Percentiles rank a stretch among this genome's conserved stretches.
Evolutionary conservation across 2,888 invertebrate genomes (phyloP).

Genomic region (Amphipyra tragopoginis): DNA sequence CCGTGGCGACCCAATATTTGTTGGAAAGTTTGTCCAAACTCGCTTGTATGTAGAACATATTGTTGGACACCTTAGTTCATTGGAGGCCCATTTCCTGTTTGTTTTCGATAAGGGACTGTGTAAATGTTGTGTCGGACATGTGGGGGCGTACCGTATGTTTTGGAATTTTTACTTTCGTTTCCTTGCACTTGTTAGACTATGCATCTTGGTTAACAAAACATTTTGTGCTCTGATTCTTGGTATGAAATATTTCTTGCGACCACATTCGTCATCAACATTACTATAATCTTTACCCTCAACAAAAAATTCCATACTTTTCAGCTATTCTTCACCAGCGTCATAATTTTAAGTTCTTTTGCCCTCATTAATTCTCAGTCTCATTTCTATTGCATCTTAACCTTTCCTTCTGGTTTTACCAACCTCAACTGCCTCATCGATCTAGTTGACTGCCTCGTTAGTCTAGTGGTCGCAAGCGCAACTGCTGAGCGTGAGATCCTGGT

Average conservation of each 20-base stretch:
- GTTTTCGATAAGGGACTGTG: slow-evolving; percentile 69
- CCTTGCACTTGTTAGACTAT: slow-evolving; percentile 32
- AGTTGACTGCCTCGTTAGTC: too few relatives aligned
- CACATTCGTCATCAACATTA: not conserved
- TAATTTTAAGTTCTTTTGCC: too few relatives aligned
- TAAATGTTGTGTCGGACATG: slow-evolving; percentile 61
- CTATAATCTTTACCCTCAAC: not conserved
- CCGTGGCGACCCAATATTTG: slow-evolving; percentile 67
- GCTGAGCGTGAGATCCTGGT: too few relatives aligned
- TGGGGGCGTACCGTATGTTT: slow-evolving; percentile 53
- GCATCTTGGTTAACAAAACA: slow-evolving; percentile 22
- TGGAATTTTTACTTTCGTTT: slow-evolving; percentile 62
- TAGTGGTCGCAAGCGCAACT: too few relatives aligned
- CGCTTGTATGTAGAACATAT: slow-evolving; percentile 64
- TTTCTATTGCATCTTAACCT: too few relatives aligned
- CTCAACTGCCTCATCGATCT: too few relatives aligned
- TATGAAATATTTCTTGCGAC: too few relatives aligned
- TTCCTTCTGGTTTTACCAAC: too few relatives aligned
- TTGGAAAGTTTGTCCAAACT: slow-evolving; percentile 65
- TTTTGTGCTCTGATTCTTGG: not conserved
- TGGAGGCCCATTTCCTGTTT: slow-evolving; percentile 73
- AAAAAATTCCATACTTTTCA: too few relatives aligned
- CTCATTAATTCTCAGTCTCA: too few relatives aligned
- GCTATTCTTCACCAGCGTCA: too few relatives aligned
- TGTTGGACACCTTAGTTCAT: slow-evolving; percentile 63